Percentiles rank a stretch among this genome's conserved stretches.
These are phyloP conservation scores for Meiosimyza platycephala DNA, from an alignment of 2,888 invertebrate genomes.

Conservation along the genomic window DNA sequence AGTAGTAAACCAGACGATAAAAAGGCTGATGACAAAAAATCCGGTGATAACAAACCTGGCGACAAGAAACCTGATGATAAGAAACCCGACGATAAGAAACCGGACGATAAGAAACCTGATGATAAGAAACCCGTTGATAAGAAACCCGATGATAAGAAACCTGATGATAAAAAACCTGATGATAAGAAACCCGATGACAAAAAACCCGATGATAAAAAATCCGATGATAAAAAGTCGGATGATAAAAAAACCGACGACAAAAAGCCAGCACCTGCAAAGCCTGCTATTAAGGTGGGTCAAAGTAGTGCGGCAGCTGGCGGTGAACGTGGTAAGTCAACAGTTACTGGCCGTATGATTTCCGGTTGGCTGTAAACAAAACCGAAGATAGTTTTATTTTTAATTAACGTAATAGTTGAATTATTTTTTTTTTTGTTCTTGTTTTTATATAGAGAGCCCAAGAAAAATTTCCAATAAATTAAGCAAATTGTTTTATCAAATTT, in stretches of 20 bases:
- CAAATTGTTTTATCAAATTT: background rate
- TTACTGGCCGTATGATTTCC: constrained; percentile 78
- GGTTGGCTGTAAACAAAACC: constrained; percentile 74
- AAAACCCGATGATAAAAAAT: constrained; percentile 37
- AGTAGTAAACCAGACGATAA: constrained; percentile 52
- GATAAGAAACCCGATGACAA: constrained; percentile 47
- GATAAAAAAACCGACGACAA: constrained; percentile 56
- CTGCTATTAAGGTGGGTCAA: constrained; percentile 65
- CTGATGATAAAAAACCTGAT: constrained; percentile 44
- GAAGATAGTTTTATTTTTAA: background rate
- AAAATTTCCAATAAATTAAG: background rate
- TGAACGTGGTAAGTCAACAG: constrained; percentile 77
- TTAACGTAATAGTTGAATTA: background rate
- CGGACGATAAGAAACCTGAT: constrained; percentile 41
- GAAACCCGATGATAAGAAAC: constrained; percentile 48
- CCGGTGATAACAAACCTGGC: constrained; percentile 41
- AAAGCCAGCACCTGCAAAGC: constrained; percentile 55
- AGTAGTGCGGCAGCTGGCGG: constrained; percentile 67
- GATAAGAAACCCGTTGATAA: constrained; percentile 41
- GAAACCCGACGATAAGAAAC: constrained; percentile 34
- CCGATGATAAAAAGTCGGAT: constrained; percentile 30
- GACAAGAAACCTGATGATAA: constrained; percentile 42
- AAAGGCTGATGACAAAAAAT: constrained; percentile 44
- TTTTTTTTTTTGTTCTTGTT: background rate
- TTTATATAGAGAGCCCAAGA: background rate